Conservation (phyloP, 2,797 vertebrate genomes). For the Buphagus erythrorhynchus region DNA sequence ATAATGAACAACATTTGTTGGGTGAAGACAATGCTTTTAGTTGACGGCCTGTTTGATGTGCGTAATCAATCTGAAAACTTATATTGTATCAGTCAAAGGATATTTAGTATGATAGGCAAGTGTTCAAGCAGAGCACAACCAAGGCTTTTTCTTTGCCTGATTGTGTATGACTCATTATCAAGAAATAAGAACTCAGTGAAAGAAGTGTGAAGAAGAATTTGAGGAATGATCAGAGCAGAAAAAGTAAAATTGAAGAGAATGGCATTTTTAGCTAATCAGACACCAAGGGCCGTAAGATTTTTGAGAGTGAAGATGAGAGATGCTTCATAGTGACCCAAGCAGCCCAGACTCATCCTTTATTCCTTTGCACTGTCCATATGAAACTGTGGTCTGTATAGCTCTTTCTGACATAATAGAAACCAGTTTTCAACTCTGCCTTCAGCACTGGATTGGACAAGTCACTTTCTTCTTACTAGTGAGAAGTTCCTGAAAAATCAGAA, state of each 20-base stretch:
- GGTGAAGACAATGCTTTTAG: neutral
- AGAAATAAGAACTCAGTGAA: neutral
- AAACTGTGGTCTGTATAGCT: neutral
- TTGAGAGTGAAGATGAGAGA: neutral
- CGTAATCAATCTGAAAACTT: neutral
- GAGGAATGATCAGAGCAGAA: neutral
- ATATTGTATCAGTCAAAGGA: neutral
- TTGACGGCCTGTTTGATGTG: neutral
- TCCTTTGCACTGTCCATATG: neutral
- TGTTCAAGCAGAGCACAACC: neutral
- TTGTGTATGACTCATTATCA: neutral
- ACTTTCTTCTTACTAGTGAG: neutral
- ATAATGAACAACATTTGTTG: neutral
- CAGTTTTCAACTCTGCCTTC: neutral
- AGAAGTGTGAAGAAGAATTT: neutral
- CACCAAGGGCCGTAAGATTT: neutral
- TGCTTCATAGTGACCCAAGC: neutral
- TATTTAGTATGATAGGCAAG: neutral
- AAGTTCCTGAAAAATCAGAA: neutral
- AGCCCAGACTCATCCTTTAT: neutral
- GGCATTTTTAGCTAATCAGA: neutral
- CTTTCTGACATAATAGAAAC: neutral
- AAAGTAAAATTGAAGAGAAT: neutral
- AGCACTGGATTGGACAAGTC: neutral
- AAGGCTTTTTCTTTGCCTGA: neutral